A percentile compares a stretch with the other conserved stretches of the same genome.
These are phyloP conservation scores for Peromyscus maniculatus DNA, from an alignment of 2,113 vertebrate species.

Conservation along the genomic window DNA sequence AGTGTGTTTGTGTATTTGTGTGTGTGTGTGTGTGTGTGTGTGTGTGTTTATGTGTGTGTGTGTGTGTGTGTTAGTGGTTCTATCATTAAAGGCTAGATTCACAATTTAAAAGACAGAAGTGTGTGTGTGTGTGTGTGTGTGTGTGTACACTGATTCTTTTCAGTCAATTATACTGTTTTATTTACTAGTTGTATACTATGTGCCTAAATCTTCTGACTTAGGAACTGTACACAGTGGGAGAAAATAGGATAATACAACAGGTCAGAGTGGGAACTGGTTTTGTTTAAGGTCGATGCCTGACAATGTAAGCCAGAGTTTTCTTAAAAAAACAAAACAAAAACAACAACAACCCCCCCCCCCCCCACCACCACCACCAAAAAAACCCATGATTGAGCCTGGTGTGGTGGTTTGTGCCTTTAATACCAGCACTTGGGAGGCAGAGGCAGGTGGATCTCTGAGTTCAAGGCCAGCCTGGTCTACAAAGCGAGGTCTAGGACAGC, in stretches of 20 bases:
- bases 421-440: background rate
- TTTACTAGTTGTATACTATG: background rate
- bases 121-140: background rate
- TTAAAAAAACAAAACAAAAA: no score
- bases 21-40: background rate
- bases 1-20: background rate
- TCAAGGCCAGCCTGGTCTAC: background rate
- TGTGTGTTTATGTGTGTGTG: background rate
- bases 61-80: background rate
- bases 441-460: background rate
- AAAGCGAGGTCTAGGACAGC: background rate
- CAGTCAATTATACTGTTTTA: background rate
- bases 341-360: no score
- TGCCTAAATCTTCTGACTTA: background rate
- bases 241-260: background rate
- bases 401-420: background rate
- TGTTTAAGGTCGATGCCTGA: background rate
- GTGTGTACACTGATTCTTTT: background rate
- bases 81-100: background rate
- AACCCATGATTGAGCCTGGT: background rate
- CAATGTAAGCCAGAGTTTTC: background rate
- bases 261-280: background rate
- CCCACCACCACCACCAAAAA: no score
- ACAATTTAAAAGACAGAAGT: background rate
- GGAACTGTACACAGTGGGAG: background rate